Conservation (phyloP, 2,113 vertebrate species). For the Xiphophorus maculatus region DNA sequence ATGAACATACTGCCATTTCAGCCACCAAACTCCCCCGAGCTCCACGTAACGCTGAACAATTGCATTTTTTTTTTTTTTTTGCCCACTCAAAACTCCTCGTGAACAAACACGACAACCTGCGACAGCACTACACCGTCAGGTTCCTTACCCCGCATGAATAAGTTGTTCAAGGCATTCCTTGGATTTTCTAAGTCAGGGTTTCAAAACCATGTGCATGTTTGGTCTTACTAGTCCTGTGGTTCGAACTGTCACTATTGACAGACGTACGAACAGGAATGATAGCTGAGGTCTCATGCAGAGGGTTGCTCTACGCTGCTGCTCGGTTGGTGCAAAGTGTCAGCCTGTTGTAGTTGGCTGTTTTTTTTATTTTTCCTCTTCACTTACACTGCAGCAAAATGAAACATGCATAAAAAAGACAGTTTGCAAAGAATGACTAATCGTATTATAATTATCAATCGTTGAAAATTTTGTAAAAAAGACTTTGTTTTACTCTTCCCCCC, state of each 20-base stretch:
- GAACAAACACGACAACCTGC: neutral
- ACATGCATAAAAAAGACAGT: neutral
- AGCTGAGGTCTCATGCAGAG: neutral
- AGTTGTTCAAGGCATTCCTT: neutral
- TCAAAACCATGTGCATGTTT: neutral
- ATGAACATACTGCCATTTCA: neutral
- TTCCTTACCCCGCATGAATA: neutral
- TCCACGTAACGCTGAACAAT: neutral
- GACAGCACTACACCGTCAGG: neutral
- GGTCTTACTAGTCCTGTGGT: neutral
- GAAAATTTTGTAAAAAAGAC: too few species aligned
- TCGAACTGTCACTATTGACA: neutral
- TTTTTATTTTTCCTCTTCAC: too few species aligned
- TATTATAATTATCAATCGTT: too few species aligned
- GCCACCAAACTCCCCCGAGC: neutral
- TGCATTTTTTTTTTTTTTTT: neutral
- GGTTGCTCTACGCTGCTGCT: neutral
- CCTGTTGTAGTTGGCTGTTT: neutral
- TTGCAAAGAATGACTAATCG: too few species aligned
- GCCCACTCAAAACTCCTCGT: neutral
- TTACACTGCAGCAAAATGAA: neutral
- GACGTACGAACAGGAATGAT: neutral
- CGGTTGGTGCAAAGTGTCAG: neutral
- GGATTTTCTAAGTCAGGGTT: neutral
- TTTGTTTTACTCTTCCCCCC: too few species aligned